These are phyloP conservation scores for Drosophila atroscutellata DNA, from an alignment of 2,888 invertebrate species.

Conservation along the genomic window DNA sequence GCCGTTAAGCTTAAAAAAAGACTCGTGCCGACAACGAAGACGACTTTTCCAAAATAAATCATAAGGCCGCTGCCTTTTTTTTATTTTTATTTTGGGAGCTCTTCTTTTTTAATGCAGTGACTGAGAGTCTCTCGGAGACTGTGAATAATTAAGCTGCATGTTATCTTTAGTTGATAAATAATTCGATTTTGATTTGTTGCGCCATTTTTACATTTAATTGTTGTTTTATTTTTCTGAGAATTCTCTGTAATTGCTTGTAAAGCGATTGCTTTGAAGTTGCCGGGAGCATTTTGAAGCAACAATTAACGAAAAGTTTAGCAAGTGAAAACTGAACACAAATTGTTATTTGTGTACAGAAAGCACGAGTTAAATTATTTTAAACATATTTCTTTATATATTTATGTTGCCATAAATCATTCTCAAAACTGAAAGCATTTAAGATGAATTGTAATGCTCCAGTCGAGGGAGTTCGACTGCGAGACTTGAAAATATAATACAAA, in stretches of 20 bases:
- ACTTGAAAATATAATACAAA: background rate
- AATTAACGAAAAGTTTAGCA: background rate
- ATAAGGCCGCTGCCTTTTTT: slow-evolving; percentile 12
- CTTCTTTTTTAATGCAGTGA: slow-evolving; percentile 24
- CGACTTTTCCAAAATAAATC: slow-evolving; percentile 53
- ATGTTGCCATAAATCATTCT: background rate
- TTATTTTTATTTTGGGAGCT: slow-evolving; percentile 6
- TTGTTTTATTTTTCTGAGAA: slow-evolving; percentile 60
- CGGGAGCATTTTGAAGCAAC: slow-evolving; percentile 24
- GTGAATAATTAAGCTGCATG: slow-evolving; percentile 75
- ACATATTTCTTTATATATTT: background rate
- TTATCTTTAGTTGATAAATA: slow-evolving; percentile 69
- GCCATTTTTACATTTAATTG: slow-evolving; percentile 80
- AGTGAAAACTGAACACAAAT: slow-evolving; percentile 21
- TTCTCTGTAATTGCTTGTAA: slow-evolving; percentile 24
- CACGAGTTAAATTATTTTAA: background rate
- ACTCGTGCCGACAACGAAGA: slow-evolving; percentile 59
- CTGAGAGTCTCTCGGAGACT: slow-evolving; percentile 21
- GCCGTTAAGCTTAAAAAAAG: slow-evolving; percentile 62
- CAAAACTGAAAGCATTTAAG: background rate
- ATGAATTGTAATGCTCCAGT: background rate
- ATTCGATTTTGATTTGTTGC: slow-evolving; percentile 75
- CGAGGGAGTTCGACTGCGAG: background rate
- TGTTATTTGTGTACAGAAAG: background rate
- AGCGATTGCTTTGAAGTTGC: slow-evolving; percentile 55